These are phyloP conservation scores for Anolis carolinensis DNA, from an alignment of 2,113 vertebrate species.

Conservation along the genomic window DNA sequence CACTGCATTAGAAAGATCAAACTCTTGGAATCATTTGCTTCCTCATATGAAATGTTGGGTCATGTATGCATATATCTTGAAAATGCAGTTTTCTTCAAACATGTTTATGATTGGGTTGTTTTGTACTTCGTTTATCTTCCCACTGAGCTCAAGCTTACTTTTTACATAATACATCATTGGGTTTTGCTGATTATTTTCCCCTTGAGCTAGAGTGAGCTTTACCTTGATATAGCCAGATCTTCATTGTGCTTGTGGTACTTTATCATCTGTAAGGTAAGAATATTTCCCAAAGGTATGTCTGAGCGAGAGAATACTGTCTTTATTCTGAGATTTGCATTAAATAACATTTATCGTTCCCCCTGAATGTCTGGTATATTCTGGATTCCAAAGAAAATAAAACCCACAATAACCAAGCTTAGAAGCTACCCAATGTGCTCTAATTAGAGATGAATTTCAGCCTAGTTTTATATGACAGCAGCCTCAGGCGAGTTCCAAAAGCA, in stretches of 20 bases:
- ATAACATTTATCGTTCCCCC: background rate
- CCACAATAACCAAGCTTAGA: background rate
- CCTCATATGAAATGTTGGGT: background rate
- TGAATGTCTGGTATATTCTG: background rate
- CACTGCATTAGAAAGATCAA: background rate
- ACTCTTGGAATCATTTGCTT: background rate
- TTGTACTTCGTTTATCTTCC: background rate
- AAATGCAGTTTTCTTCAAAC: background rate
- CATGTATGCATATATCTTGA: background rate
- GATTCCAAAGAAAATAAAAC: conserved; percentile 18
- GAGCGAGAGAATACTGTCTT: background rate
- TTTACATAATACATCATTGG: background rate
- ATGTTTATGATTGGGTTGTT: background rate
- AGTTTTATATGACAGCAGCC: conserved; percentile 53
- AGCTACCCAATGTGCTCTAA: background rate
- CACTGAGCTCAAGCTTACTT: background rate
- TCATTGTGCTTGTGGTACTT: background rate
- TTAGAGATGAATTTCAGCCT: conserved; percentile 11
- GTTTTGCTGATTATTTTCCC: background rate
- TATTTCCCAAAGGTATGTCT: background rate
- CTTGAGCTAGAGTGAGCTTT: background rate
- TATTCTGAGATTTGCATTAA: background rate
- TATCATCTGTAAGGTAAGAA: background rate
- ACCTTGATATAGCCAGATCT: too few species aligned
- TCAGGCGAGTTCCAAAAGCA: conserved; percentile 48